Conservation (phyloP, 1,140 invertebrate genomes). For the Chelonus insularis region DNA sequence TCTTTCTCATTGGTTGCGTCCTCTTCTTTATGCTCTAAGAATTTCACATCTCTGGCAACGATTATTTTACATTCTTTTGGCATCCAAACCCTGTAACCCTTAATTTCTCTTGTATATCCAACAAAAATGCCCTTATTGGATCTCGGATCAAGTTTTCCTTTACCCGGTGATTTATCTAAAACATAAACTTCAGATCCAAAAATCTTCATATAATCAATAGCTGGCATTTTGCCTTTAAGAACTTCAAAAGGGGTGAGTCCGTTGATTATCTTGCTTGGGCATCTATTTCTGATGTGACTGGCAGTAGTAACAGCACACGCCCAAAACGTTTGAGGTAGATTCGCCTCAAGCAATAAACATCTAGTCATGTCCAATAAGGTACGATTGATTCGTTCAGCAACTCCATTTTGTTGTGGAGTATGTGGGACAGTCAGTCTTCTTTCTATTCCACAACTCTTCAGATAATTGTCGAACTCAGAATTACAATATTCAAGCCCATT, state of each 20-base stretch:
- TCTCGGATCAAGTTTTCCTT: slow-evolving; percentile 3
- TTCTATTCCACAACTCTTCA: slow-evolving; percentile 15
- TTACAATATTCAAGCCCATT: slow-evolving; percentile 38
- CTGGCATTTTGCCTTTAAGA: slow-evolving; percentile 26
- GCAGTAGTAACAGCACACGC: slow-evolving; percentile 30
- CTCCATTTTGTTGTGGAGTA: slow-evolving; percentile 41
- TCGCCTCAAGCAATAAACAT: too few species aligned
- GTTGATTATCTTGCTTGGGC: slow-evolving; percentile 4
- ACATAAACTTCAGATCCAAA: slow-evolving; percentile 26
- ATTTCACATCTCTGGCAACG: not conserved
- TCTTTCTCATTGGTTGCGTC: too few species aligned
- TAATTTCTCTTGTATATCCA: not conserved
- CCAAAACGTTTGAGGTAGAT: slow-evolving; percentile 30
- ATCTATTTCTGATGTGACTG: slow-evolving; percentile 32
- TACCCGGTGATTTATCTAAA: not conserved
- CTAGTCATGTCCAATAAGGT: slow-evolving; percentile 37
- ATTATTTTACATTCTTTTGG: not conserved
- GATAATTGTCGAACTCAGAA: slow-evolving; percentile 25
- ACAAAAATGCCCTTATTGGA: slow-evolving; percentile 2
- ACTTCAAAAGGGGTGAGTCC: slow-evolving; percentile 31
- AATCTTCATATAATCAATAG: slow-evolving; percentile 27
- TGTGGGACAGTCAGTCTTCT: slow-evolving; percentile 2
- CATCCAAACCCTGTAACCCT: slow-evolving; percentile 10
- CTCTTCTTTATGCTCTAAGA: not conserved
- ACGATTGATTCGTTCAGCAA: slow-evolving; percentile 39